Base-by-base conservation (phyloP, 2,797 vertebrate species). In the Platalea minor region DNA sequence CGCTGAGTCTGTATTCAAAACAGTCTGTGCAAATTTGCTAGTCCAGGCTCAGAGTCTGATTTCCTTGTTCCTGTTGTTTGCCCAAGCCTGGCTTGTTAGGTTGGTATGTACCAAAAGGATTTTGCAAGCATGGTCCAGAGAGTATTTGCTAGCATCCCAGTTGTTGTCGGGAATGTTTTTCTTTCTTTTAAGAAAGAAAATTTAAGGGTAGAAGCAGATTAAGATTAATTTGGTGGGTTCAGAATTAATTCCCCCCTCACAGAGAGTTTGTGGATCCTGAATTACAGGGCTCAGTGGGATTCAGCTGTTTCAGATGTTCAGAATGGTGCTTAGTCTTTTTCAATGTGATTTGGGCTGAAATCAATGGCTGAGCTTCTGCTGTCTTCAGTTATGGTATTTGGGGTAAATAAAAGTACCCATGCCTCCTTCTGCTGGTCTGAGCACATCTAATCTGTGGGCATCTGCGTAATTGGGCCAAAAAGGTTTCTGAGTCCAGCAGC, bases 41-140 rank as follows among this genome's bases (percentile, higher is more conserved):
- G 53, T 57, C 75, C 48, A 43, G 72, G 29, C 79, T 88, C 19
- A 16, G 53, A 61, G 37, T 31, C 2, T 48, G 7, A 9, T 91
- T 88, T 75, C 14, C 28, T 86, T 39, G 21, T 72, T 88, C 68
- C 29, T 72, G 37, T 80, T 83, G 17, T 10, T 83, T 93, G 20
- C 11, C 50, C 15, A n/a, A 81, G 53, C 51, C 43, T 67, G 37
- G 13, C 54, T 76, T 13, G 31, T 80, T 68, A 5, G 9, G 4
- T 35, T 68, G 41, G 23, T 85, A 28, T 0, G 0, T 26, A n/a
- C 43, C 8, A 1, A 74, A 79, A 64, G 13, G 21, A n/a, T 45
- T 87, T 89, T 79, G 63, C 35, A 74, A 56, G 35, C 5, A 0
- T 19, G 33, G 37, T 57, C 57, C 5, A 0, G 3, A 5, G 51